Base-by-base conservation (phyloP, 2,888 invertebrate species). In the Lordiphosa fenestrarum region DNA sequence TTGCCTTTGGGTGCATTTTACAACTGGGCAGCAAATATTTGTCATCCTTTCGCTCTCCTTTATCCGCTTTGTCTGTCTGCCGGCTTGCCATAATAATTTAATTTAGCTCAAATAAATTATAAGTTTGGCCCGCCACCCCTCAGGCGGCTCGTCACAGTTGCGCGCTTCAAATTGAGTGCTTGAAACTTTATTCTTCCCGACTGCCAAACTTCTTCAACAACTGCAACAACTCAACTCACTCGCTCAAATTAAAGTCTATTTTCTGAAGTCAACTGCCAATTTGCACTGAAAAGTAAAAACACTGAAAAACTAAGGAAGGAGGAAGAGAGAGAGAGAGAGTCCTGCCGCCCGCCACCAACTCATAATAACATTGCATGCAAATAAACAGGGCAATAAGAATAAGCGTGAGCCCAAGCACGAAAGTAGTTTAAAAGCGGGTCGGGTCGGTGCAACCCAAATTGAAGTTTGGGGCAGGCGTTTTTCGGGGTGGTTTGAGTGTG, bases 21-120 rank as follows among this genome's bases (percentile, higher is more conserved):
- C 71, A 82, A 77, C 76, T 71, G 80, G 73, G 70, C 77, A 75
- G 66, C 77, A 77, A 82, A 78, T 77, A 74, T 82, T 82, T 77
- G 80, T 77, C 80, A 74, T 67, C 56, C 55, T 51, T 44, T 53
- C 40, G 10, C 25, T 12, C 30, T 10, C 21, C 7, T 25, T 9
- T 39, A n/a, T 30, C 23, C 13, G 53, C 13, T 15, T 25, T 42
- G 58, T 62, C 65, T 57, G 58, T 49, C 53, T 57, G 19, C 19
- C 19, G 60, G 64, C 53, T 30, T 61, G 65, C 66, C 61, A 64
- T 77, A 77, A 77, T 75, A 76, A 76, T 74, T 76, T 82, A 76
- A 76, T 82, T 76, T 82, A 69, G 75, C 83, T 78, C 75, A 82
- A 82, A 82, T 78, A 74, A 78, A 82, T 76, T 82, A 74, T 69